These are phyloP conservation scores for Heterochromis multidens DNA, from an alignment of 2,113 vertebrate genomes.

Conservation along the genomic window DNA sequence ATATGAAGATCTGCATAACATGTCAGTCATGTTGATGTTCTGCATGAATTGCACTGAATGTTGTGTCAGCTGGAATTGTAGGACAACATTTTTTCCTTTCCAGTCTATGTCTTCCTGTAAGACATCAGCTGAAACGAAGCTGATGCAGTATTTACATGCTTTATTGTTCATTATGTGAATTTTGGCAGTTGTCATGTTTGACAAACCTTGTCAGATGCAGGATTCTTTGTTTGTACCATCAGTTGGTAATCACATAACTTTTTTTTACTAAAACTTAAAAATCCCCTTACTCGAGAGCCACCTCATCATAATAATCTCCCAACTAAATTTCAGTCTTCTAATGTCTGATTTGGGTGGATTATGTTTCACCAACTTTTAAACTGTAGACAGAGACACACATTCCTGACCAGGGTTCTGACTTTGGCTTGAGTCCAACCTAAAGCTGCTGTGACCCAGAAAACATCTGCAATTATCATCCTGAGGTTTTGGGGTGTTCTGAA, in stretches of 20 bases:
- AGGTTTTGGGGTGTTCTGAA: slow-evolving; percentile 13
- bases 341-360: not conserved
- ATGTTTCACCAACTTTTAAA: not conserved
- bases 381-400: not conserved
- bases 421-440: slow-evolving; percentile 7
- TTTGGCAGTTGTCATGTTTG: not conserved
- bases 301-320: not conserved
- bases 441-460: slow-evolving; percentile 16
- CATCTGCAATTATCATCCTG: not conserved
- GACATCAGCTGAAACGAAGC: not conserved
- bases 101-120: not conserved
- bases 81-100: not conserved
- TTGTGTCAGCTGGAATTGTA: not conserved
- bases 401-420: not conserved
- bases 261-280: not conserved
- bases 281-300: not conserved
- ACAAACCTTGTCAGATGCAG: not conserved
- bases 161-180: not conserved
- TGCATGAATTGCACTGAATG: not conserved
- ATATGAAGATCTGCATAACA: not conserved
- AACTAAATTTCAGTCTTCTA: not conserved
- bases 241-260: no score
- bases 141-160: not conserved
- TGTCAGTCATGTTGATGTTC: no score
- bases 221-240: not conserved